Evolutionary conservation across 2,113 vertebrate species (phyloP), one percentile per base, ranked within the genome.

Genomic region (Brachyistius frenatus): DNA sequence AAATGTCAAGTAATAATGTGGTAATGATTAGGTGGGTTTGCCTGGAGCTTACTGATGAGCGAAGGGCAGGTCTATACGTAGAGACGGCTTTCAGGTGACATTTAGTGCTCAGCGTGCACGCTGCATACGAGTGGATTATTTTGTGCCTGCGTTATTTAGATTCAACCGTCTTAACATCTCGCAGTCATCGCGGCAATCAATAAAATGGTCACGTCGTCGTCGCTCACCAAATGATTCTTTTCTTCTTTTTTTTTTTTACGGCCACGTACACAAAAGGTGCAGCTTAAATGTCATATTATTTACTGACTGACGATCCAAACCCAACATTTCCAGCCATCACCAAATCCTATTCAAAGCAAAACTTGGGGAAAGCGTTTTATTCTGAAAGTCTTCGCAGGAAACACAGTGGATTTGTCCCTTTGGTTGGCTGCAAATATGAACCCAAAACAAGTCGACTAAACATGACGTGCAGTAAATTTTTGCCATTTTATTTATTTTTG

Each of bases 1-100:
- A 84, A 88, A 88, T 82, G 80, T 88, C 85, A 87, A 66, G 79
- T 78, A 80, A 85, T 89, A 84, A 88, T 58, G 52, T 41, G 47
- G 37, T 58, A 69, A 80, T 86, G 68, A 87, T 78, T 74, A 44
- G 66, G 73, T 61, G 52, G 57, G 54, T 61, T 75, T 67, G 66
- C 47, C 69, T 31, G 50, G 7, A 49, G 78, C 30, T 62, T 49
- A 64, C 78, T 31, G 47, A 70, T 67, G 66, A 81, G 73, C 65
- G 63, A 39, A 11, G 23, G 55, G 52, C n/a, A 47, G 50, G 33
- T 78, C 78, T 80, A 60, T 56, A 76, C 66, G 78, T 39, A 73
- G 73, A 64, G 69, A 7, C 31, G 33, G 54, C 33, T 35, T 54
- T 60, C 63, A 57, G 67, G 9, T 85, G 86, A 84, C 85, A 87